These are phyloP conservation scores for Mythimna impura DNA, from an alignment of 2,888 invertebrate species.

Conservation along the genomic window DNA sequence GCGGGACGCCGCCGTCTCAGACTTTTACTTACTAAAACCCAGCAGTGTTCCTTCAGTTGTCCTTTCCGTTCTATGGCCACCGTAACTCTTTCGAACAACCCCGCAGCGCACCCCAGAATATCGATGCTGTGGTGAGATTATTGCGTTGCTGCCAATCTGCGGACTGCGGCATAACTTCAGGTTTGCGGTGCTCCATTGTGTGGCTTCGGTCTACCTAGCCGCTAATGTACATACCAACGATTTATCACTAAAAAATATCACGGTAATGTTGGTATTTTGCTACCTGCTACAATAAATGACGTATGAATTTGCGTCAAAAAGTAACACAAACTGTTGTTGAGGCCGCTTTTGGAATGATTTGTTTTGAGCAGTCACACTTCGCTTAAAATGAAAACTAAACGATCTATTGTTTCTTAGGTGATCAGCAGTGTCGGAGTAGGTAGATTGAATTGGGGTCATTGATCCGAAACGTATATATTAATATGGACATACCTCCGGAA, in stretches of 20 bases:
- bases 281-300: background rate
- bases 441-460: too few relatives aligned
- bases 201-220: background rate
- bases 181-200: constrained; percentile 34
- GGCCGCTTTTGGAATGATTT: background rate
- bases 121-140: constrained; percentile 9
- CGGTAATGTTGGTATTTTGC: background rate
- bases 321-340: background rate
- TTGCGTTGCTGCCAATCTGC: constrained; percentile 4
- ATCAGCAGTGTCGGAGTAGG: background rate
- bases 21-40: too few relatives aligned
- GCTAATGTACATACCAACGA: background rate
- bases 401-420: background rate
- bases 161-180: constrained; percentile 29
- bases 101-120: background rate
- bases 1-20: too few relatives aligned
- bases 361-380: background rate
- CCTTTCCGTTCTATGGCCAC: too few relatives aligned
- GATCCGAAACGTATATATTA: too few relatives aligned
- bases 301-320: background rate
- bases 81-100: too few relatives aligned
- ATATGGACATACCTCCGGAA: too few relatives aligned
- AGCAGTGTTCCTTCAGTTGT: too few relatives aligned
- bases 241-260: constrained; percentile 8
- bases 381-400: background rate